These are phyloP conservation scores for Pelvicachromis taeniatus DNA, from an alignment of 2,113 vertebrate genomes.

Conservation along the genomic window DNA sequence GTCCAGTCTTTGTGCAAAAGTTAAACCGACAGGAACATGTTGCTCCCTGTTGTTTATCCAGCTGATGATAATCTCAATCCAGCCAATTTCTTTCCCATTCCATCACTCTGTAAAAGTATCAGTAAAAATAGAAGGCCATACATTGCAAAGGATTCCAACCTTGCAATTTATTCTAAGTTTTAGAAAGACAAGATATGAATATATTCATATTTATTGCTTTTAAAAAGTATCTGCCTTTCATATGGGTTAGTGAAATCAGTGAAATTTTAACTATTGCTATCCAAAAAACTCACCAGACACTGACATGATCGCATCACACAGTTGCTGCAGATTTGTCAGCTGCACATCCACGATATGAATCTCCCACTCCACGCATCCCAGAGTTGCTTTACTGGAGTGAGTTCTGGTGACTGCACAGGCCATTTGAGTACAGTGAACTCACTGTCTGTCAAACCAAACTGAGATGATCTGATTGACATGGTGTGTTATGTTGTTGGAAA, in stretches of 20 bases:
- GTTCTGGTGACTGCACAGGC: neutral
- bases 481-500: no score
- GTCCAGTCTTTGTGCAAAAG: neutral
- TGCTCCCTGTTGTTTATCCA: neutral
- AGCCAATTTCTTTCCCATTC: neutral
- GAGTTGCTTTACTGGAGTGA: neutral
- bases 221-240: neutral
- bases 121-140: neutral
- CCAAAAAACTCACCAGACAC: neutral
- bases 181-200: neutral
- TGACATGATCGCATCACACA: neutral
- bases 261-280: neutral
- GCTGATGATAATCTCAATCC: neutral
- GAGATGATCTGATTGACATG: neutral
- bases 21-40: neutral
- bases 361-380: neutral
- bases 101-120: neutral
- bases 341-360: neutral
- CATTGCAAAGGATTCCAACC: neutral
- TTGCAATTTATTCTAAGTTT: neutral
- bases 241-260: neutral
- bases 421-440: neutral
- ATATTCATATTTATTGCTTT: rapidly evolving
- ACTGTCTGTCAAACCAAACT: neutral
- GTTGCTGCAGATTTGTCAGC: neutral